Evolutionary conservation across 2,888 invertebrate genomes (phyloP), one percentile per base, ranked within the genome.

Genomic region (Macaria liturata): DNA sequence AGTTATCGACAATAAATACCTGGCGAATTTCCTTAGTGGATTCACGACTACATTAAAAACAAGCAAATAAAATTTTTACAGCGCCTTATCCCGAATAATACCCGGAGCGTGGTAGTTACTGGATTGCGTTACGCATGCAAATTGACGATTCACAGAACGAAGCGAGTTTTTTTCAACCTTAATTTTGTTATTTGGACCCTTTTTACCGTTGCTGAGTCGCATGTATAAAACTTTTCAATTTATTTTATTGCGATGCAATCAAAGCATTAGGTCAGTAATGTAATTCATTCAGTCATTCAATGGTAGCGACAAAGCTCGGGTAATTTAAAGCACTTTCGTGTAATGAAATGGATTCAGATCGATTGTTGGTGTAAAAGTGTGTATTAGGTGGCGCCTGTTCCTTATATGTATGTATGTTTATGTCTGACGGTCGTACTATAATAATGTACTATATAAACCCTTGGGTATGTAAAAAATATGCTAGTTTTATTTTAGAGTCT

Each of bases 51-150:
- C 62, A 73, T 75, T 69, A 71, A 74, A 42, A 8, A 37, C 64
- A 69, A 72, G 69, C 69, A 74, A 74, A 80, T 76, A 77, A 74
- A 74, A 67, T 31, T 70, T 73, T 79, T 81, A 81, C 75, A 72
- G 68, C 75, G 69, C 74, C 76, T 80, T 78, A 80, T 81, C 76
- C 75, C 68, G 76, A 73, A 81, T 81, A 80, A 83, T 83, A 82
- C 69, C 69, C 74, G 70, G 73, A 72, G 68, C 74, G 72, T 77
- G 74, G 82, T 78, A 77, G 75, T 83, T 80, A 81, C 71, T 71
- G 72, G 72, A 75, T 75, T 80, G 75, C 74, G 78, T 83, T 81
- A 79, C 78, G 82, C 80, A 83, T 86, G 80, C 79, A 84, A 84
- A 87, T 87, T 74, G 78, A 67, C 72, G 72, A 78, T 80, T 77